These are phyloP conservation scores for Megalonaias nervosa DNA, from an alignment of 1,140 invertebrate genomes.

Conservation along the genomic window DNA sequence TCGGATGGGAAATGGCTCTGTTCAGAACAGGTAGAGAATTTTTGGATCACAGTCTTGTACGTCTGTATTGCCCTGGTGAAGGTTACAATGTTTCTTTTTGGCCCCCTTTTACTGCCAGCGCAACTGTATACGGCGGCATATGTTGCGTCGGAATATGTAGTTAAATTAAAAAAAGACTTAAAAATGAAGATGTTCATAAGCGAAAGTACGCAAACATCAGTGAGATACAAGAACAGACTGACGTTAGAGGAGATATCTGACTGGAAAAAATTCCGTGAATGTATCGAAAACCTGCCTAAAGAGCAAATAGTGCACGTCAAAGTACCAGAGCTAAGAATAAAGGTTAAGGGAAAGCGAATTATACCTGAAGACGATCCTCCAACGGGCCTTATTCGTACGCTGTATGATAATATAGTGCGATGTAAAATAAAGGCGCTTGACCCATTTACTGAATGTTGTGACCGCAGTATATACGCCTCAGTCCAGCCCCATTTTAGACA, in stretches of 20 bases:
- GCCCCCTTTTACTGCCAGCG: constrained; percentile 59
- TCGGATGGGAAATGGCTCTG: constrained; percentile 44
- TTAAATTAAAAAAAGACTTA: constrained; percentile 58
- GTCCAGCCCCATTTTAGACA: constrained; percentile 54
- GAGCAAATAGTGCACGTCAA: constrained; percentile 59
- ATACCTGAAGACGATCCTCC: constrained; percentile 64
- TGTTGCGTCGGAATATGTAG: constrained; percentile 62
- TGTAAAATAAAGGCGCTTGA: constrained; percentile 62
- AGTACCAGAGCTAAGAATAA: constrained; percentile 56
- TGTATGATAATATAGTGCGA: constrained; percentile 62
- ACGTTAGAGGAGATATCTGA: constrained; percentile 56
- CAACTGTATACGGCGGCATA: constrained; percentile 61
- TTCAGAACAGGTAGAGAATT: constrained; percentile 53
- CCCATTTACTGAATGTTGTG: constrained; percentile 62
- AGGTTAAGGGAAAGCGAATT: constrained; percentile 65
- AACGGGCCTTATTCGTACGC: constrained; percentile 56
- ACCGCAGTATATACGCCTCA: constrained; percentile 57
- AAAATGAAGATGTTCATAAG: constrained; percentile 62
- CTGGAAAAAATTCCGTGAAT: constrained; percentile 54
- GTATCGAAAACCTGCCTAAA: constrained; percentile 45
- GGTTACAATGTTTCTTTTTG: constrained; percentile 63
- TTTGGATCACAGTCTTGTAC: constrained; percentile 66
- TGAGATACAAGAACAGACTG: constrained; percentile 53
- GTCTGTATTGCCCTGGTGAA: constrained; percentile 60
- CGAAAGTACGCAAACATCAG: constrained; percentile 49